A percentile compares a stretch with the other conserved stretches of the same genome.
These are phyloP conservation scores for Gobionotothen gibberifrons DNA, from an alignment of 2,797 vertebrate species.

Conservation along the genomic window DNA sequence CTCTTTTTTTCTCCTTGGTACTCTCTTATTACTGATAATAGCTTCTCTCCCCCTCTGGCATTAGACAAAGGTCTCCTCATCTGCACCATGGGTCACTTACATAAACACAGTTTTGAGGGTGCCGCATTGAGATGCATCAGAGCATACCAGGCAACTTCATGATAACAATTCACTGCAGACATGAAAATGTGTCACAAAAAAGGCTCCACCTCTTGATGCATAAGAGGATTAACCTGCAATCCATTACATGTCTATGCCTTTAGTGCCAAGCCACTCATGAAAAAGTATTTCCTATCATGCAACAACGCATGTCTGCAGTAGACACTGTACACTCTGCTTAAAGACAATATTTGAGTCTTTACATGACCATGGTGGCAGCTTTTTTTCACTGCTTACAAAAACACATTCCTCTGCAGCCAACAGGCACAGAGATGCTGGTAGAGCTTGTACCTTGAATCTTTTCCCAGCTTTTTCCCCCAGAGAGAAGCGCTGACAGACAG, in stretches of 20 bases:
- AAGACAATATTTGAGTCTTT: constrained; percentile 52
- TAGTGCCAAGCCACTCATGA: constrained; percentile 24
- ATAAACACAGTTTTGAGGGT: constrained; percentile 55
- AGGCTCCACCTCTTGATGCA: constrained; percentile 25
- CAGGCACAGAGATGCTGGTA: constrained; percentile 17
- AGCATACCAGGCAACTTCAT: constrained; percentile 39
- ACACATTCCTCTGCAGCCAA: constrained; percentile 44
- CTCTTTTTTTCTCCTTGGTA: constrained; percentile 40
- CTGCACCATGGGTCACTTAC: constrained; percentile 65
- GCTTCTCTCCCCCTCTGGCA: constrained; percentile 57
- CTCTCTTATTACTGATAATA: constrained; percentile 57
- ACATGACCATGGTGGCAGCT: constrained; percentile 26
- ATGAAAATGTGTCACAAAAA: constrained; percentile 45
- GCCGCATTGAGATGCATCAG: constrained; percentile 58
- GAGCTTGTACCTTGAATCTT: constrained; percentile 37
- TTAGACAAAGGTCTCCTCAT: constrained; percentile 69
- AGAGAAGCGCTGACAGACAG: constrained; percentile 31
- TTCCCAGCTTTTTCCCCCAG: constrained; percentile 17
- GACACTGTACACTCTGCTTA: constrained; percentile 16
- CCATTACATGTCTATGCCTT: constrained; percentile 21
- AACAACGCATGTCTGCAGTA: constrained; percentile 38
- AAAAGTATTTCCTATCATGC: constrained; percentile 33
- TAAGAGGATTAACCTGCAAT: constrained; percentile 56
- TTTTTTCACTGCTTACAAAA: constrained; percentile 44
- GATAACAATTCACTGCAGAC: constrained; percentile 44